phyloP scores from a whole-genome alignment of 2,888 invertebrate species.

The Amiota mariae region DNA sequence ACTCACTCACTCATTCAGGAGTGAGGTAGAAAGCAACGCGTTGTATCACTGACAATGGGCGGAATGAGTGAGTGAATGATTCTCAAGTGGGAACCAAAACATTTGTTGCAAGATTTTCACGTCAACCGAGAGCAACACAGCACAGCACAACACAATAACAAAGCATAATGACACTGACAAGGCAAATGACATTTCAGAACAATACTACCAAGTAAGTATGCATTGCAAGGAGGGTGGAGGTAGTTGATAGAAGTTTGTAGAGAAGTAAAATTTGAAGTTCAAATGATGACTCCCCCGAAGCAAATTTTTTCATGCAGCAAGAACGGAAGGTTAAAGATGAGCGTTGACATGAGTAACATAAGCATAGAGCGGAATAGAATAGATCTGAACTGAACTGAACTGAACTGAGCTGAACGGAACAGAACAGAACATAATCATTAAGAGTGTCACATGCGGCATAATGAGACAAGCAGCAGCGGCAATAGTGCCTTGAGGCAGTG shows the following conservation, averaged over 20 bases:
- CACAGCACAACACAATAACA: not conserved
- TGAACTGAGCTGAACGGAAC: too few species aligned
- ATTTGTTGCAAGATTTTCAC: constrained; percentile 66
- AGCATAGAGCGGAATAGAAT: constrained; percentile 36
- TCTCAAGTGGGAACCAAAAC: constrained; percentile 68
- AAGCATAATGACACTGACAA: constrained; percentile 31
- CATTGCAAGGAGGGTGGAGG: too few species aligned
- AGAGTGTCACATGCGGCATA: constrained; percentile 72
- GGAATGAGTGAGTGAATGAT: constrained; percentile 48
- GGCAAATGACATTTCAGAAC: constrained; percentile 39
- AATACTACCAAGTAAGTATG: not conserved
- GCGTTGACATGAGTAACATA: constrained; percentile 39
- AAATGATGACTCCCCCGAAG: constrained; percentile 35
- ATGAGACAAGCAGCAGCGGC: constrained; percentile 62
- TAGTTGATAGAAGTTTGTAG: too few species aligned
- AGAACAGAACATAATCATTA: constrained; percentile 68
- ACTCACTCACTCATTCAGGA: constrained; percentile 17
- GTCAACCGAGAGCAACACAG: constrained; percentile 48
- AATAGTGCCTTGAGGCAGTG: constrained; percentile 45
- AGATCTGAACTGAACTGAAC: constrained; percentile 52
- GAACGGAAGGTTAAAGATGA: constrained; percentile 33
- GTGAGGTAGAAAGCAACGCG: constrained; percentile 44
- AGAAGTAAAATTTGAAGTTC: not conserved
- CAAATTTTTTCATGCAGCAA: constrained; percentile 19
- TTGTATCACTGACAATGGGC: not conserved